Evolutionary conservation across 2,113 vertebrate genomes (phyloP), one percentile per base, ranked within the genome.

Genomic region (Cisticola juncidis): DNA sequence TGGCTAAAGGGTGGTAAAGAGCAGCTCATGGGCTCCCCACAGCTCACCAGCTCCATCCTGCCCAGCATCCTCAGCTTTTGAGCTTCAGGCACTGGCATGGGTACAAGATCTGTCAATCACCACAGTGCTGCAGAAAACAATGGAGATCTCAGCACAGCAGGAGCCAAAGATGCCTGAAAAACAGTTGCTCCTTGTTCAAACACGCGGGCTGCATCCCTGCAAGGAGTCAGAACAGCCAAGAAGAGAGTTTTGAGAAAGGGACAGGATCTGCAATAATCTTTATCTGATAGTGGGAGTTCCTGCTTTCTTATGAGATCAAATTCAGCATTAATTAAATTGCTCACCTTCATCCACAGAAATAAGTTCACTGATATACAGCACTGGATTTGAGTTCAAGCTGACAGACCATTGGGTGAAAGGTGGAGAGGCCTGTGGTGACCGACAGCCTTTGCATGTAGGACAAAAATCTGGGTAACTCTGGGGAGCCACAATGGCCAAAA

Each of bases 391-490:
- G 56, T n/a, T 42, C 26, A 53, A 64, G n/a, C 4, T 89, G 74
- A 24, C 78, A 47, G 25, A 42, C 62, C 28, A 4, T 5, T 57
- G 36, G 68, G 33, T 15, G 31, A 56, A 71, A 60, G 33, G 33
- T 12, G 20, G 60, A 66, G 36, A 69, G 48, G 29, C 20, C 64
- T 57, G 69, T 64, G 61, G 9, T 40, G 72, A 84, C 28, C 56
- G 26, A 54, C 15, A 93, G 64, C 38, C 23, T 68, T 62, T 94
- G 14, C 53, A 77, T 22, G 36, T 42, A 42, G 45, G 61, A 50
- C 0, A 0, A 77, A 86, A 24, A 12, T 2, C 2, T 3, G 1
- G 16, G n/a, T 64, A 38, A 33, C 0, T 1, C n/a, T 60, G 18
- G 21, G 14, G 16, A 88, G 8, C 16, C 13, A n/a, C 56, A 36